Evolutionary conservation across 2,888 invertebrate genomes (phyloP), one percentile per base, ranked within the genome.

Genomic region (Phragmatobia fuliginosa): DNA sequence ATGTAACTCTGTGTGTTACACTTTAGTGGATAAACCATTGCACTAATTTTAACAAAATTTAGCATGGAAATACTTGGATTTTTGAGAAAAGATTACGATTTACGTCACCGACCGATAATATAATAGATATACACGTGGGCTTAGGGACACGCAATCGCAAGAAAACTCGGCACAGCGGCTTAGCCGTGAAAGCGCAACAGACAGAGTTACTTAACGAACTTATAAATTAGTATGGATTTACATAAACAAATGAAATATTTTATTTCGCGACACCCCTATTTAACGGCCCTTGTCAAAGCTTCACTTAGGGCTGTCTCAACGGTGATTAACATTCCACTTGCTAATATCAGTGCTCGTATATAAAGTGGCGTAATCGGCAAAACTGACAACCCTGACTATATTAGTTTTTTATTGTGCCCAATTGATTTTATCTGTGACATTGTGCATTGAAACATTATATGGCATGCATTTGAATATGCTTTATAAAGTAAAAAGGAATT

Each of bases 301-400:
- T 73, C 74, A 70, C 77, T 76, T 56, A 83, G 87, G 87, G 88
- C 78, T 88, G 87, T 84, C 85, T 52, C 67, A 74, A 62, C 77
- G 80, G 90, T 92, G 91, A 93, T 92, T 92, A 92, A 92, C 92
- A 92, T 92, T 92, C 92, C 91, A 75, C 74, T 71, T 75, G 76
- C 87, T 89, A 93, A 92, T 92, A 93, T 89, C 87, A 71, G 71
- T 75, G 86, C 83, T 87, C 91, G 89, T 93, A 92, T 88, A 93
- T 94, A 90, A 92, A 91, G 89, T 90, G 85, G 82, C 79, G 86
- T 90, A 91, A 91, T 93, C 88, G 88, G 70, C 74, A 87, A 76
- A 82, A 82, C 90, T 83, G 91, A 89, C 91, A 85, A 71, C 80
- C 67, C 60, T 71, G 18, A 69, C 64, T 79, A 80, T 82, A 84